phyloP scores from a whole-genome alignment of 2,113 vertebrate genomes.

The Onychostoma macrolepis region DNA sequence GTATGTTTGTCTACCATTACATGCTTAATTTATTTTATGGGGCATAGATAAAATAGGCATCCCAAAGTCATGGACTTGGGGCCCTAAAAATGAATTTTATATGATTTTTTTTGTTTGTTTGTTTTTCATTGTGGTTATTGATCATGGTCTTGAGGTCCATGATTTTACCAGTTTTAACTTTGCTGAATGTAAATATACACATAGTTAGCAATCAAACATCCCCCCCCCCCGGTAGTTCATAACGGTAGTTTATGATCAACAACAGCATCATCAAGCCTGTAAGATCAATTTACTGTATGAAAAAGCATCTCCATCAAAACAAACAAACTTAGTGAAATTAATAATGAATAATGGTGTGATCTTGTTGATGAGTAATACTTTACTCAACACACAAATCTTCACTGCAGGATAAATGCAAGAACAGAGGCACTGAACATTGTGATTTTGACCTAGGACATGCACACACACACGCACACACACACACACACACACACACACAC shows the following conservation, averaged over 20 bases:
- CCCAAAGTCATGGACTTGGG: background rate
- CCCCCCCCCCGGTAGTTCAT: too few species aligned
- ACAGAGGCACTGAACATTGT: slow-evolving; percentile 18
- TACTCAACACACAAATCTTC: slow-evolving; percentile 20
- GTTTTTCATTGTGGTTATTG: background rate
- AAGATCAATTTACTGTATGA: slow-evolving; percentile 6
- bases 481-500: background rate
- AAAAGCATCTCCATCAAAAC: background rate
- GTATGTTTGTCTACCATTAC: background rate
- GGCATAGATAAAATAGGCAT: background rate
- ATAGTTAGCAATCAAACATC: background rate
- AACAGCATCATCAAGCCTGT: background rate
- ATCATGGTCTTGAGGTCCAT: background rate
- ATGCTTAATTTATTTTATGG: background rate
- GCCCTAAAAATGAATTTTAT: background rate
- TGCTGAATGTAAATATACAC: background rate
- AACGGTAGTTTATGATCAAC: background rate
- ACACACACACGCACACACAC: background rate
- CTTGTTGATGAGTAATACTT: slow-evolving; percentile 1
- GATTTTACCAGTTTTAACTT: background rate
- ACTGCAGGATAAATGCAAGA: slow-evolving; percentile 22
- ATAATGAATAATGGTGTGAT: background rate
- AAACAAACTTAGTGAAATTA: slow-evolving; percentile 7
- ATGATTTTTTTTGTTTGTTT: background rate
- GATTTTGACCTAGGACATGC: slow-evolving; percentile 30